These are phyloP conservation scores for Chionoecetes opilio DNA, from an alignment of 1,140 invertebrate species.

Conservation along the genomic window DNA sequence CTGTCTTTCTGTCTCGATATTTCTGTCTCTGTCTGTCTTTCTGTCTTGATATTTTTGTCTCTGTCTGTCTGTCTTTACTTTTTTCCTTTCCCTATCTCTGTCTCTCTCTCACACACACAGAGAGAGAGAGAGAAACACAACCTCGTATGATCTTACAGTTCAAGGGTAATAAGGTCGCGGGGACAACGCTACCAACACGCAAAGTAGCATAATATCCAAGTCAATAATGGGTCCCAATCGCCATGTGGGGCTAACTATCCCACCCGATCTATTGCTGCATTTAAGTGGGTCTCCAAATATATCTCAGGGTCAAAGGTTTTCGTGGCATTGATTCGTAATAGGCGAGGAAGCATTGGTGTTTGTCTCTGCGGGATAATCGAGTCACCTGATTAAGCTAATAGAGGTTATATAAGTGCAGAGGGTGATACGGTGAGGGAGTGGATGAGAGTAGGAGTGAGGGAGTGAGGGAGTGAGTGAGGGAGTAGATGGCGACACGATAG, in stretches of 20 bases:
- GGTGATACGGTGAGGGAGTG: not conserved
- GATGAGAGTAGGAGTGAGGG: not conserved
- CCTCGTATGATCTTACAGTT: not conserved
- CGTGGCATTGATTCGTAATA: not conserved
- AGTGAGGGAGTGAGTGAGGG: not conserved
- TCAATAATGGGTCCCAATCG: not conserved
- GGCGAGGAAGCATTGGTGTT: not conserved
- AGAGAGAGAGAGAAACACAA: not conserved
- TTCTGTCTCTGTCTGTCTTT: no score
- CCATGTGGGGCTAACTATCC: not conserved
- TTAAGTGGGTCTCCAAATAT: not conserved
- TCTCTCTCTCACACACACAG: no score
- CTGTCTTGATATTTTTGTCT: no score
- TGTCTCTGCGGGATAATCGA: not conserved
- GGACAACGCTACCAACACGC: not conserved
- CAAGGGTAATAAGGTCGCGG: no score
- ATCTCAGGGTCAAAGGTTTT: not conserved
- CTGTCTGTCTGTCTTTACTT: no score
- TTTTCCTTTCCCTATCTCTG: no score
- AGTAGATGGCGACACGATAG: not conserved
- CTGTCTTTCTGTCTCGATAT: no score
- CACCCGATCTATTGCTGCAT: not conserved
- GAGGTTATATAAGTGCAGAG: not conserved
- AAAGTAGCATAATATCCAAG: not conserved
- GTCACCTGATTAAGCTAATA: constrained; percentile 10